These are phyloP conservation scores for Tragelaphus oryx DNA, from an alignment of 2,797 vertebrate genomes.

Conservation along the genomic window DNA sequence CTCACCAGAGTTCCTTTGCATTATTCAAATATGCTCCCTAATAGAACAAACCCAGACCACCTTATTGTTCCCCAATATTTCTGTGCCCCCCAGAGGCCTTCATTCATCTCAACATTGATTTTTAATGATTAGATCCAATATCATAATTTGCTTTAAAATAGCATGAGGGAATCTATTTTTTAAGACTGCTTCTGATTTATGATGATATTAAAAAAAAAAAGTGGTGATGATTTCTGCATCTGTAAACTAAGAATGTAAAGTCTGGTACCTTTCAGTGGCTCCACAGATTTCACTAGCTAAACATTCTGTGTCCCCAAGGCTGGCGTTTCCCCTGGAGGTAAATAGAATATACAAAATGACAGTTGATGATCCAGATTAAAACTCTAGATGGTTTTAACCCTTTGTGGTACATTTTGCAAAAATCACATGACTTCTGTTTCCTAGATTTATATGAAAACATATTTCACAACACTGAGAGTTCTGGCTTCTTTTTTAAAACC, in stretches of 20 bases:
- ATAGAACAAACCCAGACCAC: background rate
- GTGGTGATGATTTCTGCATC: background rate
- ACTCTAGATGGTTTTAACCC: background rate
- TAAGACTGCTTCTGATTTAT: background rate
- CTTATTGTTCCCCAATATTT: background rate
- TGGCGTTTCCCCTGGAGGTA: background rate
- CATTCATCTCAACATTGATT: background rate
- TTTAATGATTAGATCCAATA: background rate
- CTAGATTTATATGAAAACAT: background rate
- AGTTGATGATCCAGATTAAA: background rate
- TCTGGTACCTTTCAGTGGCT: background rate
- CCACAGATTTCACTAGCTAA: background rate
- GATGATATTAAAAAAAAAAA: background rate
- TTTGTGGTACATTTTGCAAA: background rate
- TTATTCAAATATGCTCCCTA: background rate
- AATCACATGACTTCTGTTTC: background rate
- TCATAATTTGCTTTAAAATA: slow-evolving; percentile 23
- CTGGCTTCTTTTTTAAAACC: background rate
- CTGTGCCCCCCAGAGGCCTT: background rate
- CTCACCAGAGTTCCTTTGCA: background rate
- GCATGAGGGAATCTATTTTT: background rate
- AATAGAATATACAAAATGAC: background rate
- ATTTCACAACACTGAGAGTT: background rate
- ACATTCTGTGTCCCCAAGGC: background rate
- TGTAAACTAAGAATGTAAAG: background rate